These are phyloP conservation scores for Epicampocera succincta DNA, from an alignment of 2,888 invertebrate species.

Conservation along the genomic window DNA sequence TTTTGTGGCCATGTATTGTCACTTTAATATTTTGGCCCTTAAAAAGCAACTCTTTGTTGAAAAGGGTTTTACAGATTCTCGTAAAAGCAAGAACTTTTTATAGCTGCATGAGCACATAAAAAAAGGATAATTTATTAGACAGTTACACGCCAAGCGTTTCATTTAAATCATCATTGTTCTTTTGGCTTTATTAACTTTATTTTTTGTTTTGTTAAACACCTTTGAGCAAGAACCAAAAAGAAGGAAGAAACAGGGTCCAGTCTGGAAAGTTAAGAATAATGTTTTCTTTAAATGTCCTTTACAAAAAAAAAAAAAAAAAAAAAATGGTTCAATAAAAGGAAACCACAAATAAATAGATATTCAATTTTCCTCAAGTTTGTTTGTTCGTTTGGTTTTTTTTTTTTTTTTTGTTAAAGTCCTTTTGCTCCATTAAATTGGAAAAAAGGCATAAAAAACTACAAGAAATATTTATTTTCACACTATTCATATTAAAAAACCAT, in stretches of 20 bases:
- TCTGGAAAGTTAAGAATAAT: constrained; percentile 66
- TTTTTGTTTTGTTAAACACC: constrained; percentile 45
- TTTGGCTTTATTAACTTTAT: constrained; percentile 60
- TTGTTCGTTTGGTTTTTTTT: too few species aligned
- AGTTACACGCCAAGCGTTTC: constrained; percentile 78
- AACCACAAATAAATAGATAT: constrained; percentile 67
- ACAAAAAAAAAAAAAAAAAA: neutral
- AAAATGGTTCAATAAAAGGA: constrained; percentile 55
- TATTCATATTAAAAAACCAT: constrained; percentile 79
- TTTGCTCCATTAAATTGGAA: neutral
- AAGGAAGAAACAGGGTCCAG: constrained; percentile 52
- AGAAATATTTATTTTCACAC: constrained; percentile 70
- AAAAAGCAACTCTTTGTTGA: constrained; percentile 58
- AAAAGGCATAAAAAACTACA: constrained; percentile 54
- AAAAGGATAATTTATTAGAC: constrained; percentile 78
- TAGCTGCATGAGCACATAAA: constrained; percentile 31
- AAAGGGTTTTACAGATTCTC: constrained; percentile 65
- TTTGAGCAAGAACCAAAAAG: constrained; percentile 22
- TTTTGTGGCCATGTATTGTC: constrained; percentile 63
- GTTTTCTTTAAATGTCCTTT: constrained; percentile 57
- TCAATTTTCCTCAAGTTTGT: constrained; percentile 50
- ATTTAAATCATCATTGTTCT: constrained; percentile 74
- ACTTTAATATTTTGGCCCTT: constrained; percentile 59
- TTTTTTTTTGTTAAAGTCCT: constrained; percentile 3
- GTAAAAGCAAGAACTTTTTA: constrained; percentile 33